Conservation (phyloP, 2,797 vertebrate genomes). For the Notolabrus celidotus region DNA sequence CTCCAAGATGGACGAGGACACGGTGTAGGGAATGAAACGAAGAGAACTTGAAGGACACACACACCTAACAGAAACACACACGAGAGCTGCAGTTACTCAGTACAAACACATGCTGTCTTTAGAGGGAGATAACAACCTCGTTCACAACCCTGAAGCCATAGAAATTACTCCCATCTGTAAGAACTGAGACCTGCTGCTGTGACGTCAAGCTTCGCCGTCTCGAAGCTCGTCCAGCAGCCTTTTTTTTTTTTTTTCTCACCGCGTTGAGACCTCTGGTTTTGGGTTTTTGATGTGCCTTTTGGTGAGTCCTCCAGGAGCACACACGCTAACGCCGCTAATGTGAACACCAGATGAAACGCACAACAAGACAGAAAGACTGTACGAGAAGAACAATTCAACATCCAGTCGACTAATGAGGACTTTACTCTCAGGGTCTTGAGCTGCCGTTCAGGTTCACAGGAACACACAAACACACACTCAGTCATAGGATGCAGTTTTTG, state of each 20-base stretch:
- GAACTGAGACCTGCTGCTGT: conserved; percentile 12
- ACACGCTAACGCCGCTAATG: neutral
- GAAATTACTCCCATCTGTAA: conserved; percentile 2
- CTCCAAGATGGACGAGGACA: conserved; percentile 79
- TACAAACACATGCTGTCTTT: conserved; percentile 16
- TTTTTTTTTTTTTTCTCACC: neutral
- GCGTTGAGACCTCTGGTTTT: conserved; percentile 18
- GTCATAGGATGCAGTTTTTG: conserved; percentile 3
- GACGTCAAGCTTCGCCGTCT: neutral
- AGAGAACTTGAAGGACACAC: conserved; percentile 11
- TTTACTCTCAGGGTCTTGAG: conserved; percentile 59
- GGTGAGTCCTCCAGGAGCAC: conserved; percentile 38
- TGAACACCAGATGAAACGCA: conserved; percentile 15
- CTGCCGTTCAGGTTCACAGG: conserved; percentile 37
- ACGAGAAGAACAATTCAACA: neutral
- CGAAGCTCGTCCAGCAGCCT: neutral
- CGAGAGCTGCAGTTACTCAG: conserved; percentile 20
- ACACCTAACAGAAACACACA: conserved; percentile 27
- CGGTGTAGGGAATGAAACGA: conserved; percentile 45
- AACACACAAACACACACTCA: conserved; percentile 6
- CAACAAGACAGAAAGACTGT: conserved; percentile 41
- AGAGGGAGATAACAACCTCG: neutral
- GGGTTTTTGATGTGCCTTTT: conserved; percentile 58
- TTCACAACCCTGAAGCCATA: conserved; percentile 50
- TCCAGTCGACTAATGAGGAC: conserved; percentile 21